Base-by-base conservation (phyloP, 2,888 invertebrate genomes). In the Leucozona laternaria region DNA sequence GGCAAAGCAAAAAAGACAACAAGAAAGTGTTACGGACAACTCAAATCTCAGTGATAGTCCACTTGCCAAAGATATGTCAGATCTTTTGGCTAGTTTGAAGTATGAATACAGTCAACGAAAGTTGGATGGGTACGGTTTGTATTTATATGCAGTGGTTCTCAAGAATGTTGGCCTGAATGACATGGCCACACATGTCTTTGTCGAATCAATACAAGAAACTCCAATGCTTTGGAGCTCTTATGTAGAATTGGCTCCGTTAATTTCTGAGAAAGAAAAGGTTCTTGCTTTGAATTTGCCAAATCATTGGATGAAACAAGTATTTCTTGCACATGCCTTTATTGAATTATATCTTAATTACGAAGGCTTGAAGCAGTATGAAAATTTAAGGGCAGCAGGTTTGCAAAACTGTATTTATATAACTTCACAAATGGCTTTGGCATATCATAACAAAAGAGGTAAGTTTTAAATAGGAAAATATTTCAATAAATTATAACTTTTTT, bases 161-260 rank as follows among this genome's bases (percentile, higher is more conserved):
- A 97, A 97, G 90, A 97, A 97, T 90, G 92, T 98, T 72, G 97
- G 98, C 90, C 93, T 98, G 15, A 93, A 95, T 64, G 94, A 94
- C 84, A 95, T 96, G 89, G 98, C 99, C 0, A 95, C 96, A 28
- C 95, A 96, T 88, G 94, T 96, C 62, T 94, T 99, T 53, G 94
- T 96, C 22, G 95, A 97, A 90, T 95, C 98, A 0, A 95, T 98
- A 13, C 95, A 95, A 79, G 94, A 95, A 53, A 95, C 96, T 73
- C 98, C 98, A 0, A 95, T 97, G 90, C 95, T 98, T 82, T 99
- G 99, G 99, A 96, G 97, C 53, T 97, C 98, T 0, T 99, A 99
- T 97, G 94, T 97, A 43, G 98, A 99, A 92, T 93, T 99, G 15
- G 96, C 98, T 0, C 95, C 96, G 10, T 93, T 99, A 2, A 95